Evolutionary conservation across 2,113 vertebrate genomes (phyloP).

Genomic region (Semnornis frantzii): DNA sequence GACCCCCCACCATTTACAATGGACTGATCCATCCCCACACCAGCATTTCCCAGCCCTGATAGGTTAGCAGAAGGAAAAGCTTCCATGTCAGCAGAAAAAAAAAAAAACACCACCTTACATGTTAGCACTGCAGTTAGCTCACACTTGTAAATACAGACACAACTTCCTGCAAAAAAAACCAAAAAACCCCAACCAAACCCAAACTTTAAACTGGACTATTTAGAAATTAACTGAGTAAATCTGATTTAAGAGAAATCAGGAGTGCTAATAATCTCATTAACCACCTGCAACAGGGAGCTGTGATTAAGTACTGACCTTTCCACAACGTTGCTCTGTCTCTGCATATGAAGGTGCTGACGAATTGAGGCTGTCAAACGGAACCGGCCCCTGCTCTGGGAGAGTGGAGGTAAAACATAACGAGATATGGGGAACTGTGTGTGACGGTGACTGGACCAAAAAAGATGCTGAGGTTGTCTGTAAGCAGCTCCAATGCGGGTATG

Average conservation of each 20-base stretch:
- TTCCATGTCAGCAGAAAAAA: neutral
- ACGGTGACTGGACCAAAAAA: conserved; percentile 64
- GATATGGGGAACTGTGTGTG: conserved; percentile 77
- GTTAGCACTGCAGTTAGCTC: neutral
- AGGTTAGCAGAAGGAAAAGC: neutral
- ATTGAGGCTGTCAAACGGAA: conserved; percentile 57
- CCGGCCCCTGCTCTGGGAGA: conserved; percentile 60
- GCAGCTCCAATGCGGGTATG: conserved; percentile 68
- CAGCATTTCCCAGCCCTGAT: neutral
- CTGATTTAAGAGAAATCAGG: neutral
- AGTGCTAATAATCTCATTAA: neutral
- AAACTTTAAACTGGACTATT: neutral
- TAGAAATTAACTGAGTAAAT: neutral
- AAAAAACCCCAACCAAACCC: no score
- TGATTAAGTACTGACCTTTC: neutral
- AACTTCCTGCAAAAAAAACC: neutral
- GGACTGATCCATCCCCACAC: no score
- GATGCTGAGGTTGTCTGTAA: conserved; percentile 73
- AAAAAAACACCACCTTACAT: neutral
- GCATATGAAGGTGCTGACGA: conserved; percentile 50
- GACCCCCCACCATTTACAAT: no score
- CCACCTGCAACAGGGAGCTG: neutral
- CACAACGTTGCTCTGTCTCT: neutral
- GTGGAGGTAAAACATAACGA: conserved; percentile 73
- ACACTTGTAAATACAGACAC: neutral